Percentiles rank a stretch among this genome's conserved stretches.
Evolutionary conservation across 2,113 vertebrate species (phyloP).

Genomic region (Gnathonemus echidnorhynchus): DNA sequence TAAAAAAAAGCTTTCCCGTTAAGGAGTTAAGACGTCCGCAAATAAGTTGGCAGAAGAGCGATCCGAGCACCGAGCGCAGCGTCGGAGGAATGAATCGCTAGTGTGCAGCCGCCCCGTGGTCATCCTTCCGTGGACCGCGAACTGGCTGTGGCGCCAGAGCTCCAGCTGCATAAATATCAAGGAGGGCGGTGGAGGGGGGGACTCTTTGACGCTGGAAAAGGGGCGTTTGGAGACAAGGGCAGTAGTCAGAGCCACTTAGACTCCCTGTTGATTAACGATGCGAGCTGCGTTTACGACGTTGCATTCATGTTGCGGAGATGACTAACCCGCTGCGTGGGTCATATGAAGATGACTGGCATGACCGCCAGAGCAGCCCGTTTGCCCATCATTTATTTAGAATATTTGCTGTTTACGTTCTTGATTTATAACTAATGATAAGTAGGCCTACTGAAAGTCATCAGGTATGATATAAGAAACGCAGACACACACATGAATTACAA

Average conservation of each 20-base stretch:
- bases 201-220: background rate
- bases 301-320: background rate
- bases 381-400: background rate
- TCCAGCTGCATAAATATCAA: slow-evolving; percentile 2
- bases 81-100: background rate
- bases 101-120: background rate
- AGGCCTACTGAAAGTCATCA: background rate
- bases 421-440: background rate
- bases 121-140: background rate
- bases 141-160: background rate
- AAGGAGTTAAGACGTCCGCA: background rate
- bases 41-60: background rate
- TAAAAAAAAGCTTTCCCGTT: background rate
- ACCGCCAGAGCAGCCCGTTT: background rate
- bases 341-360: background rate
- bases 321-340: background rate
- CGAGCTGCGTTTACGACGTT: background rate
- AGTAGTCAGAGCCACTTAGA: background rate
- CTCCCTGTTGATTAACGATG: slow-evolving; percentile 6
- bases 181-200: background rate
- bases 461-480: background rate
- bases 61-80: background rate
- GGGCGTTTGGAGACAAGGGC: slow-evolving; percentile 1
- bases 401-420: background rate
- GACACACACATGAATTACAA: background rate